Percentiles rank a stretch among this genome's conserved stretches.
Evolutionary conservation across 2,113 vertebrate genomes (phyloP).

Genomic region (Crotalus horridus): DNA sequence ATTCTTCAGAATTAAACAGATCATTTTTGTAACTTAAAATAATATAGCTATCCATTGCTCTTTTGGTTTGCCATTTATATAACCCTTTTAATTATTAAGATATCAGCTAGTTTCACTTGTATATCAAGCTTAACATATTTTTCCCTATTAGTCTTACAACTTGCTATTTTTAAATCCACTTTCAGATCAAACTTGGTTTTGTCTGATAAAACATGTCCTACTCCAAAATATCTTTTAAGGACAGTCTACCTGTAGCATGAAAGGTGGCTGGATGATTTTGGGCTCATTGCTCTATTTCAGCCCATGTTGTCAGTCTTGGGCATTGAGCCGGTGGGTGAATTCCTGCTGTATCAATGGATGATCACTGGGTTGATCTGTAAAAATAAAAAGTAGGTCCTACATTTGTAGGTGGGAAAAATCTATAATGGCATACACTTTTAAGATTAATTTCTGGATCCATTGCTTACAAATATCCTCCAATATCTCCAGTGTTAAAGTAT

Average conservation of each 20-base stretch:
- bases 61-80: neutral
- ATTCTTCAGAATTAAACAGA: neutral
- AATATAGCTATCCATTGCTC: neutral
- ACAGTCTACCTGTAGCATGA: neutral
- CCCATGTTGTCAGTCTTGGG: neutral
- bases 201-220: neutral
- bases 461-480: neutral
- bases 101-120: neutral
- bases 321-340: neutral
- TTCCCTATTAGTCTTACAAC: neutral
- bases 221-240: neutral
- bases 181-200: neutral
- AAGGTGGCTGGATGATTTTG: neutral
- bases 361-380: neutral
- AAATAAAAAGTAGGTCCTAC: neutral
- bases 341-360: neutral
- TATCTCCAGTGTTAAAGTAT: neutral
- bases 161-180: neutral
- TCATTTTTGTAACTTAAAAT: neutral
- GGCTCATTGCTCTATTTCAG: neutral
- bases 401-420: neutral
- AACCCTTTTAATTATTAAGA: neutral
- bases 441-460: neutral
- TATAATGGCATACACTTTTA: neutral
- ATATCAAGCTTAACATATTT: neutral